phyloP scores from a whole-genome alignment of 2,888 invertebrate species.

The Melitaea athalia region DNA sequence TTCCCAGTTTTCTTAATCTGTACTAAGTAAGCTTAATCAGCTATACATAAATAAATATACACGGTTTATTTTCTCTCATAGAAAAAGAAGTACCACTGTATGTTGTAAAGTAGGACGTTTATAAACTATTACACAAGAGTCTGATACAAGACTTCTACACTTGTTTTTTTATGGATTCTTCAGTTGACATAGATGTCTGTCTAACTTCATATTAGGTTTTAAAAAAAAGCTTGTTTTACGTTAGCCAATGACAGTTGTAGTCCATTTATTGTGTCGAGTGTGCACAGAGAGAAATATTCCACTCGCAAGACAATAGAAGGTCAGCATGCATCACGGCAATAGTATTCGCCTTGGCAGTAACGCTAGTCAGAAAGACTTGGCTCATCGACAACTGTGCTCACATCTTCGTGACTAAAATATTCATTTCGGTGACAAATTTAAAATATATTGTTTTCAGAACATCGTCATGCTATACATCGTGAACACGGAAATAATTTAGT shows the following conservation, averaged over 20 bases:
- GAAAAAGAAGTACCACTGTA: no score
- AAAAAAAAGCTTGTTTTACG: not conserved
- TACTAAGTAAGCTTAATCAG: no score
- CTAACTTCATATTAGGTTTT: not conserved
- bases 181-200: not conserved
- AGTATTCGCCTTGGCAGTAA: constrained; percentile 74
- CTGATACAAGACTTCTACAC: no score
- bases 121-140: no score
- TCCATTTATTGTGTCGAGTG: constrained; percentile 35
- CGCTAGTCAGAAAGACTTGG: constrained; percentile 63
- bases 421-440: constrained; percentile 46
- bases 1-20: no score
- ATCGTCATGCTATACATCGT: constrained; percentile 11
- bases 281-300: constrained; percentile 54
- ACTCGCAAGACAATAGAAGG: constrained; percentile 74
- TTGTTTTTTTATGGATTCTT: not conserved
- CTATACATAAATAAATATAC: no score
- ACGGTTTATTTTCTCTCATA: no score
- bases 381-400: constrained; percentile 62
- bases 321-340: constrained; percentile 71
- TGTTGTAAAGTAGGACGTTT: no score
- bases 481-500: not conserved
- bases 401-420: constrained; percentile 45
- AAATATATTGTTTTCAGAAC: constrained; percentile 39
- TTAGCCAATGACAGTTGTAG: constrained; percentile 11